Conservation (phyloP, 2,113 vertebrate species). For the Ariopsis seemanni region DNA sequence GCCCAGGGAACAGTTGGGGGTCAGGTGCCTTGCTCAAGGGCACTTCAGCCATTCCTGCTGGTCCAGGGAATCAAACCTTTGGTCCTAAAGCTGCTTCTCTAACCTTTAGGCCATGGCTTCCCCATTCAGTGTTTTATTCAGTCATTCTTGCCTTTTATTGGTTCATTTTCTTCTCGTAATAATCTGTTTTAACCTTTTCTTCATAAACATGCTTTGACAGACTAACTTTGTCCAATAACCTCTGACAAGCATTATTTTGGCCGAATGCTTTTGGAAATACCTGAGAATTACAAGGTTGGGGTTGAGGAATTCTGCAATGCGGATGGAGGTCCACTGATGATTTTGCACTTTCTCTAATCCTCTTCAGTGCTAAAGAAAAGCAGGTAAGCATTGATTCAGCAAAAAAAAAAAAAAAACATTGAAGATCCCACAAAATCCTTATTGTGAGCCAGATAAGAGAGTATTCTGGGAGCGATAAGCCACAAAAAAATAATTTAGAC, state of each 20-base stretch:
- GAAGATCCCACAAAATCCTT: not conserved
- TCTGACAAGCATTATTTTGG: too few species aligned
- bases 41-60: too few species aligned
- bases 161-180: not conserved
- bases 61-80: too few species aligned
- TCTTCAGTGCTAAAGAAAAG: conserved; percentile 54
- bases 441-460: not conserved
- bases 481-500: not conserved
- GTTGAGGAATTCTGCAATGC: conserved; percentile 42
- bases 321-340: conserved; percentile 39
- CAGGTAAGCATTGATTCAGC: conserved; percentile 45
- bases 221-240: not conserved
- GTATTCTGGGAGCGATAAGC: not conserved
- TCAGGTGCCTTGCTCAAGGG: too few species aligned
- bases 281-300: conserved; percentile 7
- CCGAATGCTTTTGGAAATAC: not conserved
- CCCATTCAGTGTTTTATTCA: not conserved
- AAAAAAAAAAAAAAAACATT: conserved; percentile 5
- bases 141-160: not conserved
- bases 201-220: not conserved
- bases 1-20: too few species aligned
- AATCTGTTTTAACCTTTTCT: not conserved
- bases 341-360: conserved; percentile 54
- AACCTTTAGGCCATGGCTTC: too few species aligned
- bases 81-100: too few species aligned